Evolutionary conservation across 2,888 invertebrate species (phyloP).

Genomic region (Tetramorium bicarinatum): DNA sequence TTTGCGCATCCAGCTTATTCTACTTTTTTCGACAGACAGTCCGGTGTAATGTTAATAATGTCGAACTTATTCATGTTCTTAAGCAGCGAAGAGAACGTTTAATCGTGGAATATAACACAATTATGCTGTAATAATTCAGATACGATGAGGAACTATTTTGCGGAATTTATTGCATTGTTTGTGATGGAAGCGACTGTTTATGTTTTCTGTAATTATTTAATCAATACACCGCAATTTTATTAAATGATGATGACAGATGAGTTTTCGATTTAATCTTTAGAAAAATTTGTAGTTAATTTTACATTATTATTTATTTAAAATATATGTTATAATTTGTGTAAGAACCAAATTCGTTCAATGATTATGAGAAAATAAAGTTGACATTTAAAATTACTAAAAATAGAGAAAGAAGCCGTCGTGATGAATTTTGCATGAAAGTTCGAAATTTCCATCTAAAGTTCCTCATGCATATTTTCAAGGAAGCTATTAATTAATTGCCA

Average conservation of each 20-base stretch:
- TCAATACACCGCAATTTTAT: conserved; percentile 13
- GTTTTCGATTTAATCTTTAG: background rate
- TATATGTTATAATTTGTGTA: conserved; percentile 1
- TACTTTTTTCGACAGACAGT: conserved; percentile 38
- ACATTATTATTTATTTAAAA: background rate
- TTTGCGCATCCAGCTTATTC: conserved; percentile 45
- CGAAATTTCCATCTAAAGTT: background rate
- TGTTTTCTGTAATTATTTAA: conserved; percentile 1
- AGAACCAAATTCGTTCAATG: background rate
- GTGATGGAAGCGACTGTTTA: background rate
- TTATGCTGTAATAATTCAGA: conserved; percentile 16
- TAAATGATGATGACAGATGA: conserved; percentile 1
- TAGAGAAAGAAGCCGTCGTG: background rate
- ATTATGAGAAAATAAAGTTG: background rate
- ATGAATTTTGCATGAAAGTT: background rate
- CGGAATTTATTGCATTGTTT: background rate
- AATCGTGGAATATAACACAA: conserved; percentile 10
- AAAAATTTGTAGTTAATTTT: background rate
- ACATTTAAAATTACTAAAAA: background rate
- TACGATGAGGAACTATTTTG: background rate
- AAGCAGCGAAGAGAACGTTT: conserved; percentile 17
- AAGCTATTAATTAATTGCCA: conserved; percentile 32
- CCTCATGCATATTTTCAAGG: background rate
- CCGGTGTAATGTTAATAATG: conserved; percentile 54
- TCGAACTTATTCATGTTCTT: conserved; percentile 59